A percentile compares a stretch with the other conserved stretches of the same genome.
Conservation (phyloP, 2,797 vertebrate species). For the Trematomus bernacchii region DNA sequence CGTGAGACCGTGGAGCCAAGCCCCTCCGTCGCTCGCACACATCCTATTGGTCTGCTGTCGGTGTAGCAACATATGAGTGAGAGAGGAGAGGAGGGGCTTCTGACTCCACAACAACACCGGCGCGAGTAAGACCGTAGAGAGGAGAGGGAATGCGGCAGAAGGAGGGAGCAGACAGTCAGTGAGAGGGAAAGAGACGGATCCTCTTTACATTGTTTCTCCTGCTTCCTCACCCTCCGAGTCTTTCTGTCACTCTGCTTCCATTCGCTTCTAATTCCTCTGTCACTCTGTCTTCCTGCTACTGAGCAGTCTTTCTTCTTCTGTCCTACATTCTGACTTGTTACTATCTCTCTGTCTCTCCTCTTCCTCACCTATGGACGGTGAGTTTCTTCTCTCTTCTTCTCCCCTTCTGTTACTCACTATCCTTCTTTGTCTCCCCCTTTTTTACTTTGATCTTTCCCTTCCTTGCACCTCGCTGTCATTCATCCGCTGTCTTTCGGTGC, state of each 20-base stretch:
- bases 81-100: slow-evolving; percentile 67
- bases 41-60: slow-evolving; percentile 37
- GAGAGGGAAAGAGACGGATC: slow-evolving; percentile 35
- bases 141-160: slow-evolving; percentile 77
- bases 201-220: slow-evolving; percentile 17
- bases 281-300: background rate
- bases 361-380: slow-evolving; percentile 42
- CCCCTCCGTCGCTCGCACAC: slow-evolving; percentile 1
- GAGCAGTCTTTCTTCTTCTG: slow-evolving; percentile 21
- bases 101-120: slow-evolving; percentile 64
- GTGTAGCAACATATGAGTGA: slow-evolving; percentile 40
- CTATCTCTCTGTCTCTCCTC: slow-evolving; percentile 31
- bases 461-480: slow-evolving; percentile 11
- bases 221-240: slow-evolving; percentile 3
- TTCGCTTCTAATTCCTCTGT: background rate
- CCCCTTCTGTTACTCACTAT: slow-evolving; percentile 4
- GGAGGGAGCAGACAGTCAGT: slow-evolving; percentile 59
- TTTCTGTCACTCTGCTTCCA: slow-evolving; percentile 5
- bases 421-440: background rate
- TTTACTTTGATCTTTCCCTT: slow-evolving; percentile 21
- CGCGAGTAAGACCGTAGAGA: slow-evolving; percentile 46
- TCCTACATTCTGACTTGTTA: slow-evolving; percentile 38
- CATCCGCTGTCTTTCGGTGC: slow-evolving; percentile 2
- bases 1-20: slow-evolving; percentile 37
- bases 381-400: background rate